Conservation (phyloP, 2,797 vertebrate species). For the Spondyliosoma cantharus region DNA sequence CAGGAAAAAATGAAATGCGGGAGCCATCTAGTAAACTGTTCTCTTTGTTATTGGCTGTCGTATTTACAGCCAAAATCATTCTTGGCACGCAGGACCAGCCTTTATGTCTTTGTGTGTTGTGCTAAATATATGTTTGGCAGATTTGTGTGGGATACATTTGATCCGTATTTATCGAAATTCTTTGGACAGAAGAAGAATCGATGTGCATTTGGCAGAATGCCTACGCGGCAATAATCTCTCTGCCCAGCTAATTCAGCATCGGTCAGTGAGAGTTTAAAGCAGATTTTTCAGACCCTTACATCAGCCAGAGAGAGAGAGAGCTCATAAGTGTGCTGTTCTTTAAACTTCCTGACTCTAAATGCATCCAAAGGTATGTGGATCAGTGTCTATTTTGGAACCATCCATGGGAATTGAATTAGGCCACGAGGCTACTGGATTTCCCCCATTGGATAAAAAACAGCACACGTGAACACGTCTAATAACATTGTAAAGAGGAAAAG, state of each 20-base stretch:
- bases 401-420: slow-evolving; percentile 78
- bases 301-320: slow-evolving; percentile 16
- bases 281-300: slow-evolving; percentile 7
- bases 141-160: slow-evolving; percentile 23
- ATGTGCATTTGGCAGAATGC: slow-evolving; percentile 18
- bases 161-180: not conserved
- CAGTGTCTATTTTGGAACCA: slow-evolving; percentile 78
- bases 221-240: not conserved
- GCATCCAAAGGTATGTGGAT: slow-evolving; percentile 76
- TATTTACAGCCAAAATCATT: slow-evolving; percentile 29
- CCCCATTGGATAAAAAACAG: slow-evolving; percentile 60
- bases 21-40: not conserved
- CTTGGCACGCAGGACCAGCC: slow-evolving; percentile 7
- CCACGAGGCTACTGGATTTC: slow-evolving; percentile 70
- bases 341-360: slow-evolving; percentile 53
- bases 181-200: slow-evolving; percentile 1
- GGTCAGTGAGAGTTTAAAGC: slow-evolving; percentile 2
- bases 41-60: slow-evolving; percentile 24
- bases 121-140: slow-evolving; percentile 30
- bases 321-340: slow-evolving; percentile 43
- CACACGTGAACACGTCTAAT: slow-evolving; percentile 44
- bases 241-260: not conserved
- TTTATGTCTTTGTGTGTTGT: slow-evolving; percentile 14
- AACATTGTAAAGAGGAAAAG: slow-evolving; percentile 20
- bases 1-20: slow-evolving; percentile 1